Conservation (phyloP, 2,113 vertebrate species). For the Oreochromis aureus region DNA sequence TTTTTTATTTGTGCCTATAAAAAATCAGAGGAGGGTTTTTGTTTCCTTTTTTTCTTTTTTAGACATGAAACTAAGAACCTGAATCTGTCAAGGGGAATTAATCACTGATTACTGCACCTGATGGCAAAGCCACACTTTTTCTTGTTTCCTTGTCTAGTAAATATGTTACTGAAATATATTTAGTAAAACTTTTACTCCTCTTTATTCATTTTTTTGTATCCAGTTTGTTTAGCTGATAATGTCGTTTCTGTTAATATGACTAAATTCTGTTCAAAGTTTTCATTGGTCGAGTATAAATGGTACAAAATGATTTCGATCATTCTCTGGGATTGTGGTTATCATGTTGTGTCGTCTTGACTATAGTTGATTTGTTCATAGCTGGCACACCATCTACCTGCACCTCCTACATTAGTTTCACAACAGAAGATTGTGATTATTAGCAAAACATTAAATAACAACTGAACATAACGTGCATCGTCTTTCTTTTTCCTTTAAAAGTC, state of each 20-base stretch:
- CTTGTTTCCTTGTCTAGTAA: not conserved
- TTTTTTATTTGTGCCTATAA: not conserved
- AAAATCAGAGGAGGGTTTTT: not conserved
- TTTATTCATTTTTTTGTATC: not conserved
- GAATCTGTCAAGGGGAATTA: not conserved
- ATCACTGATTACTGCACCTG: not conserved
- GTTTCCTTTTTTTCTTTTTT: not conserved
- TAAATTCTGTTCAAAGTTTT: not conserved
- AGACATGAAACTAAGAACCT: not conserved
- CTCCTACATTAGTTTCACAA: not conserved
- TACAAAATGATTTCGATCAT: not conserved
- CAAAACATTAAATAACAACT: not conserved
- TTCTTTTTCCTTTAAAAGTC: not conserved
- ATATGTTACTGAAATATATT: not conserved
- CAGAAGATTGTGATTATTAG: not conserved
- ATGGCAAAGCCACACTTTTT: not conserved
- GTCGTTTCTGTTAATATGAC: not conserved
- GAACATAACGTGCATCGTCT: not conserved
- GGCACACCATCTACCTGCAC: not conserved
- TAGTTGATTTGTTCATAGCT: not conserved
- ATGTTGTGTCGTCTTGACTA: not conserved
- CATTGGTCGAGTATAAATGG: not conserved
- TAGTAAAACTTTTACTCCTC: not conserved
- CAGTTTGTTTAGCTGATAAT: not conserved
- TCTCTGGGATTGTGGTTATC: not conserved